Evolutionary conservation across 2,888 invertebrate genomes (phyloP).

Genomic region (Dryadula phaetusa): DNA sequence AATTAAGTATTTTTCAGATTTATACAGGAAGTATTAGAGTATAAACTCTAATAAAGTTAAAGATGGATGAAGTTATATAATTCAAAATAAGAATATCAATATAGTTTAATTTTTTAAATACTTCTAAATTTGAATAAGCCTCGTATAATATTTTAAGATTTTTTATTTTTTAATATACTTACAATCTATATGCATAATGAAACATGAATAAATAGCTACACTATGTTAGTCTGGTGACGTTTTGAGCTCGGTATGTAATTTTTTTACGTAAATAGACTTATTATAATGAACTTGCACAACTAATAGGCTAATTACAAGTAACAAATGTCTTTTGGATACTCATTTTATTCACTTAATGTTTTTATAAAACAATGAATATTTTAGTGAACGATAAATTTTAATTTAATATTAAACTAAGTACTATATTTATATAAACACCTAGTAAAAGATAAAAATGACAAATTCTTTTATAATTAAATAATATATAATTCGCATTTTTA

Average conservation of each 20-base stretch:
- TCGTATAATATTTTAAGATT: background rate
- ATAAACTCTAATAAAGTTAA: background rate
- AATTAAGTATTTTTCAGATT: constrained; percentile 4
- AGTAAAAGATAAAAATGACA: background rate
- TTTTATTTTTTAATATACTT: background rate
- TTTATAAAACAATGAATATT: no score
- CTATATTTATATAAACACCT: background rate
- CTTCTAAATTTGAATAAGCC: background rate
- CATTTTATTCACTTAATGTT: no score
- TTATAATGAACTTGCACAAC: no score
- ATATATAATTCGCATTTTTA: background rate
- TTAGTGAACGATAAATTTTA: background rate
- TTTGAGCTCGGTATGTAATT: constrained; percentile 4
- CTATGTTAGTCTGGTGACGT: background rate
- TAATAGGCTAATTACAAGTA: no score
- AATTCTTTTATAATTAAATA: background rate
- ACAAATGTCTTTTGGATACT: background rate
- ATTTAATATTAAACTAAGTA: background rate
- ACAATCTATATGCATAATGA: background rate
- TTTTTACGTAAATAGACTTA: background rate
- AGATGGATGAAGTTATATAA: background rate
- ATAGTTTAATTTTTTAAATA: no score
- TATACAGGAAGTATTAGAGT: background rate
- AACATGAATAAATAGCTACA: constrained; percentile 5
- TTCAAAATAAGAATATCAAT: no score